Evolutionary conservation across 2,113 vertebrate genomes (phyloP).

Genomic region (Zeus faber): DNA sequence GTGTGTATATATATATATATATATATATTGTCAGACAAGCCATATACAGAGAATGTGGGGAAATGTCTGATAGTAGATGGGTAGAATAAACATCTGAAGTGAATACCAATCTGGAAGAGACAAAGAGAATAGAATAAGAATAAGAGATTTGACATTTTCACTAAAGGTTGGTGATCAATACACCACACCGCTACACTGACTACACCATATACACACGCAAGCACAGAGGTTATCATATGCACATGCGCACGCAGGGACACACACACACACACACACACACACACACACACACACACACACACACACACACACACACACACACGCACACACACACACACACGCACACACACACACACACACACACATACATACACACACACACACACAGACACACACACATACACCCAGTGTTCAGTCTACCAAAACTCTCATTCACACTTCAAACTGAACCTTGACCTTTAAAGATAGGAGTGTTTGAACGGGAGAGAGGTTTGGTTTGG

Average conservation of each 20-base stretch:
- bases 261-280: not conserved
- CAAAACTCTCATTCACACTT: slow-evolving; percentile 11
- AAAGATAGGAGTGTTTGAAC: slow-evolving; percentile 21
- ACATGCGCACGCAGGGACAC: not conserved
- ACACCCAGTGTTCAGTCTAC: not conserved
- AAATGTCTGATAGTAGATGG: too few species aligned
- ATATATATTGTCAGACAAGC: too few species aligned
- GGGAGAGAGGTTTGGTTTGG: slow-evolving; percentile 30
- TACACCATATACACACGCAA: too few species aligned
- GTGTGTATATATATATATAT: too few species aligned
- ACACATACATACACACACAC: slow-evolving; percentile 25
- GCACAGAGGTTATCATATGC: not conserved
- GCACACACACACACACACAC: slow-evolving; percentile 18
- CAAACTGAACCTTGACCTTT: slow-evolving; percentile 54
- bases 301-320: slow-evolving; percentile 2
- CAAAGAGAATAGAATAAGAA: too few species aligned
- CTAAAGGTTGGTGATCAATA: too few species aligned
- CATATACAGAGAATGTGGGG: too few species aligned
- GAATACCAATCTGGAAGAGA: too few species aligned
- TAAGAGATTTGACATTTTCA: too few species aligned
- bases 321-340: slow-evolving; percentile 9
- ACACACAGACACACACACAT: too few species aligned
- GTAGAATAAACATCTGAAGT: too few species aligned
- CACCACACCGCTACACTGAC: too few species aligned
- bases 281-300: slow-evolving; percentile 5